Evolutionary conservation across 2,113 vertebrate genomes (phyloP).

Genomic region (Condylura cristata): DNA sequence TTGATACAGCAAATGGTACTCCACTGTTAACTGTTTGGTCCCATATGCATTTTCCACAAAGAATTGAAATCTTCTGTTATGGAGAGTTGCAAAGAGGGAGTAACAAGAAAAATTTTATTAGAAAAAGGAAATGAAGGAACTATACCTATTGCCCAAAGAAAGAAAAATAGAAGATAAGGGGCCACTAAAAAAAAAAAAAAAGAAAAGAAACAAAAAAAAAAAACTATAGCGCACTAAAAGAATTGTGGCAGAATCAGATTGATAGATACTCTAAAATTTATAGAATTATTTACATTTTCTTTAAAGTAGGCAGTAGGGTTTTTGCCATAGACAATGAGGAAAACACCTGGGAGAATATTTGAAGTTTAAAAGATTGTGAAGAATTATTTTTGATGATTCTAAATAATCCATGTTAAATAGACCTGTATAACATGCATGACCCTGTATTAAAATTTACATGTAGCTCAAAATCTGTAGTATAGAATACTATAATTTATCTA

Average conservation of each 20-base stretch:
- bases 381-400: background rate
- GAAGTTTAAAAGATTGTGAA: background rate
- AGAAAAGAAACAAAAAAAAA: background rate
- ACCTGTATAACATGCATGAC: background rate
- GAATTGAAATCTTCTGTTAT: background rate
- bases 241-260: background rate
- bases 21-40: constrained; percentile 37
- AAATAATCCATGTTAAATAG: background rate
- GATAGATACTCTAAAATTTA: background rate
- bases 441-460: background rate
- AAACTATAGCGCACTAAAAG: background rate
- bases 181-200: background rate
- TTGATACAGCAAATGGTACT: constrained; percentile 31
- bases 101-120: background rate
- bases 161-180: background rate
- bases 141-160: background rate
- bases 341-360: background rate
- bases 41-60: background rate
- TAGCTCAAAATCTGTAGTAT: background rate
- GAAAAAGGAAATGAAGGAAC: background rate
- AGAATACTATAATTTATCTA: background rate
- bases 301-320: background rate
- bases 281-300: background rate
- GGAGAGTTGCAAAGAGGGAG: background rate
- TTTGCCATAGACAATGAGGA: background rate